Conservation (phyloP, 2,113 vertebrate genomes). For the Chaetodon trifascialis region DNA sequence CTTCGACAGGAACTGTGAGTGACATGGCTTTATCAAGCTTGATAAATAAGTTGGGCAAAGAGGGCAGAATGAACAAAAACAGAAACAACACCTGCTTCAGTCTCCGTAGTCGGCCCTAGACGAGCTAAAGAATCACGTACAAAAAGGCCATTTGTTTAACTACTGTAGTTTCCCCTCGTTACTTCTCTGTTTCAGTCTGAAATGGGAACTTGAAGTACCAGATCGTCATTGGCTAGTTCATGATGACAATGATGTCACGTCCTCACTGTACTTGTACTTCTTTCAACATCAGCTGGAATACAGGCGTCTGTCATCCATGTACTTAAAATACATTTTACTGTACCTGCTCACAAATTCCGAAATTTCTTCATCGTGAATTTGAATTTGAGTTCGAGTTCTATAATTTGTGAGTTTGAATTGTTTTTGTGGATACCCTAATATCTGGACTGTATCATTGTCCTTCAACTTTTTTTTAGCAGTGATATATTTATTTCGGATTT, state of each 20-base stretch:
- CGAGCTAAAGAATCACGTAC: background rate
- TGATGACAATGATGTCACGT: background rate
- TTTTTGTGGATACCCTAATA: background rate
- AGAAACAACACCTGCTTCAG: background rate
- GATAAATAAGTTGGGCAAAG: background rate
- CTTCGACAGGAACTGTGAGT: slow-evolving; percentile 98
- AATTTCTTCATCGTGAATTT: too few relatives aligned
- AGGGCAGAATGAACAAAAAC: slow-evolving; percentile 14
- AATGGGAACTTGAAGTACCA: background rate
- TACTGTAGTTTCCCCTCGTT: background rate
- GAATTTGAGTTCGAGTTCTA: background rate
- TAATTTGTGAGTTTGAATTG: background rate
- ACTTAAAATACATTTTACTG: background rate
- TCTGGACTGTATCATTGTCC: background rate
- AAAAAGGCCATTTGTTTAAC: background rate
- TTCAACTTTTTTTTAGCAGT: background rate
- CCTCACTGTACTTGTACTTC: too few relatives aligned
- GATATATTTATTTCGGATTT: background rate
- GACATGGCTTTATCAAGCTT: background rate
- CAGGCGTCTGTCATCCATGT: background rate
- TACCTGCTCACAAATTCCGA: background rate
- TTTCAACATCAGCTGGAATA: background rate
- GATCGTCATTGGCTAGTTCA: background rate
- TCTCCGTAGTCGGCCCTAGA: background rate
- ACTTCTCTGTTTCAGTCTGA: background rate